These are phyloP conservation scores for Phengaris arion DNA, from an alignment of 2,888 invertebrate genomes.

Conservation along the genomic window DNA sequence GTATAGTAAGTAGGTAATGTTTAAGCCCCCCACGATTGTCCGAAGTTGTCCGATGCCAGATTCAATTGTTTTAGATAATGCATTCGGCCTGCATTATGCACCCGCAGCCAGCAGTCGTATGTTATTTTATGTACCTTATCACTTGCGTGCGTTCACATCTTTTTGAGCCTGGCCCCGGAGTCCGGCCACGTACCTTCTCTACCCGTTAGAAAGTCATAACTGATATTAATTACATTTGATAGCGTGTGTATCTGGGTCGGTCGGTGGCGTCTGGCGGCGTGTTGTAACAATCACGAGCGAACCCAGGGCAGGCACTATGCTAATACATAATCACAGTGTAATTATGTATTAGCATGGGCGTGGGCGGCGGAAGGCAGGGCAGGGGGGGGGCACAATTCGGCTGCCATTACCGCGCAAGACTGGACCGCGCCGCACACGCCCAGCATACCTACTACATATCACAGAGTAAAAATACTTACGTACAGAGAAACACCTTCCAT, in stretches of 20 bases:
- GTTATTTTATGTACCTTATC: background rate
- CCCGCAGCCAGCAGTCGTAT: too few relatives aligned
- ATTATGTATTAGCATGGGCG: background rate
- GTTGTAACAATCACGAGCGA: background rate
- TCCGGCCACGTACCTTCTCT: background rate
- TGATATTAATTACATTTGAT: conserved; percentile 20
- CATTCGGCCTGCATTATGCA: too few relatives aligned
- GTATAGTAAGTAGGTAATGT: too few relatives aligned
- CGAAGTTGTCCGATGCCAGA: too few relatives aligned
- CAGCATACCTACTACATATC: too few relatives aligned
- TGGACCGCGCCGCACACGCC: conserved; percentile 44
- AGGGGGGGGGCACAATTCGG: conserved; percentile 43
- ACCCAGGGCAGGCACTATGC: conserved; percentile 7
- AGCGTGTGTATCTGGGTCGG: conserved; percentile 3
- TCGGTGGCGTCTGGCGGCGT: background rate
- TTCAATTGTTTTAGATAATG: too few relatives aligned
- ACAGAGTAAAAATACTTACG: too few relatives aligned
- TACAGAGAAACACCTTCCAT: too few relatives aligned
- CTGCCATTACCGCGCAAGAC: conserved; percentile 61
- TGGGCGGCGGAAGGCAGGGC: conserved; percentile 21
- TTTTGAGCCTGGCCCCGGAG: too few relatives aligned
- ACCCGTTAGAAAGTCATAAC: conserved; percentile 13
- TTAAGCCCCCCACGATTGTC: too few relatives aligned
- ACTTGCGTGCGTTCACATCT: background rate
- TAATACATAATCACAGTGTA: conserved; percentile 14